Percentiles rank a stretch among this genome's conserved stretches.
Conservation (phyloP, 2,888 invertebrate genomes). For the Myopa testacea region DNA sequence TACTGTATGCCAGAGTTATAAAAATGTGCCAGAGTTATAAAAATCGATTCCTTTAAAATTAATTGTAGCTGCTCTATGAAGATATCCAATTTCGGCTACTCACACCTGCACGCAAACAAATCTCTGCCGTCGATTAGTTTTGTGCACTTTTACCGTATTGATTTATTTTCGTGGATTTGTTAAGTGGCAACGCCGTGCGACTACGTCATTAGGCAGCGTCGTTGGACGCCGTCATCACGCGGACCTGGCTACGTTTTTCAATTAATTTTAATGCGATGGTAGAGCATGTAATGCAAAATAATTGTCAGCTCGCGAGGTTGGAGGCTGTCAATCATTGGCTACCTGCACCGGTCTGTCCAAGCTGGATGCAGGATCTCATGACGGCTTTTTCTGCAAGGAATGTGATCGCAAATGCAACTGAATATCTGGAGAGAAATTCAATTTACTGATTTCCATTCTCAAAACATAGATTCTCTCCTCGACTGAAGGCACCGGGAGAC, state of each 20-base stretch:
- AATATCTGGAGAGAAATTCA: not conserved
- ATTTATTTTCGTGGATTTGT: slow-evolving; percentile 24
- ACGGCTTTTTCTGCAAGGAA: not conserved
- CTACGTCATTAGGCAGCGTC: slow-evolving; percentile 15
- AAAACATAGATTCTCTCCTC: not conserved
- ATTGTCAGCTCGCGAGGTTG: slow-evolving; percentile 49
- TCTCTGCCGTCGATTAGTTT: slow-evolving; percentile 23
- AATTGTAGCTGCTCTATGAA: slow-evolving; percentile 36
- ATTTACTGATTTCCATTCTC: slow-evolving; percentile 1
- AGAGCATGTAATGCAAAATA: slow-evolving; percentile 55
- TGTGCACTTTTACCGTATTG: slow-evolving; percentile 29
- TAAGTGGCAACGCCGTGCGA: slow-evolving; percentile 34
- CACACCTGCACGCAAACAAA: not conserved
- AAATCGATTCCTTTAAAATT: slow-evolving; percentile 33
- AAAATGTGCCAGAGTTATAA: slow-evolving; percentile 14
- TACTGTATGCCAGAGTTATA: not conserved
- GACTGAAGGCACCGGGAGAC: too few species aligned
- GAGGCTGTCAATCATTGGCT: slow-evolving; percentile 54
- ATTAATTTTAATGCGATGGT: slow-evolving; percentile 25
- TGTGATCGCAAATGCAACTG: not conserved
- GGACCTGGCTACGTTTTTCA: slow-evolving; percentile 16
- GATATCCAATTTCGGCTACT: slow-evolving; percentile 34
- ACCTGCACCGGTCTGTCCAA: slow-evolving; percentile 40
- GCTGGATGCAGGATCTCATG: not conserved
- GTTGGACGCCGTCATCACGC: slow-evolving; percentile 20